A percentile compares a stretch with the other conserved stretches of the same genome.
phyloP scores from a whole-genome alignment of 2,888 invertebrate genomes.

The Oligia latruncula region DNA sequence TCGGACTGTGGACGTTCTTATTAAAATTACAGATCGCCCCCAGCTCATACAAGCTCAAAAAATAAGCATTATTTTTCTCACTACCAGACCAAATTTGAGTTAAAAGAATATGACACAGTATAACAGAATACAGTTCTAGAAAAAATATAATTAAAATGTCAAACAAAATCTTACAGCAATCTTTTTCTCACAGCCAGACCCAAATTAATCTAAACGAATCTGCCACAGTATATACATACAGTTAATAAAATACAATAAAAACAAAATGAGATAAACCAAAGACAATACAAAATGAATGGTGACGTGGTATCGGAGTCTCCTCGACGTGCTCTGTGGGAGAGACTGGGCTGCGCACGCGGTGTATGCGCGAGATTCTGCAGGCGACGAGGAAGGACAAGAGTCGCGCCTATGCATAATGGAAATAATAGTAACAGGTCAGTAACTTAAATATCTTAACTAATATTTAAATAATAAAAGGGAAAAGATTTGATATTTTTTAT shows the following conservation, averaged over 20 bases:
- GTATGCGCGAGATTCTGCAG: slow-evolving; percentile 77
- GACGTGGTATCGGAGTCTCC: slow-evolving; percentile 61
- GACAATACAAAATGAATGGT: slow-evolving; percentile 70
- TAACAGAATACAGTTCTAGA: too few species aligned
- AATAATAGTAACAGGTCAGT: slow-evolving; percentile 71
- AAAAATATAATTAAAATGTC: too few species aligned
- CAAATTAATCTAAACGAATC: background rate
- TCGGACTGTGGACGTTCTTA: background rate
- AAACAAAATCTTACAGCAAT: too few species aligned
- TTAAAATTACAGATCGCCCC: too few species aligned
- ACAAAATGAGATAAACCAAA: background rate
- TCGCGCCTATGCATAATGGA: slow-evolving; percentile 79
- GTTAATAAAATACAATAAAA: background rate
- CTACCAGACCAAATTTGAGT: too few species aligned
- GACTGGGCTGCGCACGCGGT: slow-evolving; percentile 78
- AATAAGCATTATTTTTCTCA: too few species aligned
- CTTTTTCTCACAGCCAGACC: background rate
- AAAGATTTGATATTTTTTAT: too few species aligned
- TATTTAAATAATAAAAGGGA: too few species aligned
- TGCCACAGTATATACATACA: background rate
- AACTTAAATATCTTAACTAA: background rate
- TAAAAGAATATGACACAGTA: too few species aligned
- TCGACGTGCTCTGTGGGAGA: slow-evolving; percentile 77
- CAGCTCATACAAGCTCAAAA: too few species aligned
- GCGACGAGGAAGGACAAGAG: slow-evolving; percentile 69